These are phyloP conservation scores for Dermatemys mawii DNA, from an alignment of 2,113 vertebrate genomes.

Conservation along the genomic window DNA sequence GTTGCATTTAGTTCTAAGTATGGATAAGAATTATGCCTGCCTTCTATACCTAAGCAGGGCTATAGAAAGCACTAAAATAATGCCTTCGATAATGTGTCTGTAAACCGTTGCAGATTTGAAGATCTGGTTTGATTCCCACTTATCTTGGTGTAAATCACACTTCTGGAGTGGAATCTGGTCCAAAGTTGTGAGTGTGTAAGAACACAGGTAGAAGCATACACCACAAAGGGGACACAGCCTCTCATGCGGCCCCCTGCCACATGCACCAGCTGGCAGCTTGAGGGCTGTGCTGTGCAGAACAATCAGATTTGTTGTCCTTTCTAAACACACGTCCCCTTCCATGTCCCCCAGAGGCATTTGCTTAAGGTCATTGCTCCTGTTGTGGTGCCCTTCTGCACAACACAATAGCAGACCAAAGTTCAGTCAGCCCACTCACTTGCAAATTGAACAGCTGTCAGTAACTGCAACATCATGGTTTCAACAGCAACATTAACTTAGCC, in stretches of 20 bases:
- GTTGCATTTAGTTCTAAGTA: neutral
- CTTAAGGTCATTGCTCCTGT: neutral
- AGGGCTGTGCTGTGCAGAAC: neutral
- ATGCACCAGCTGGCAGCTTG: neutral
- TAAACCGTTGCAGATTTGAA: accelerated
- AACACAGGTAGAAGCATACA: neutral
- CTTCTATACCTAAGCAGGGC: neutral
- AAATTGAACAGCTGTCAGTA: accelerated
- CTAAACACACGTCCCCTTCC: neutral
- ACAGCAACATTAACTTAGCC: accelerated
- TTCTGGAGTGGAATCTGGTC: neutral
- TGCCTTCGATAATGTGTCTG: neutral
- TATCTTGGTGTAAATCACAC: neutral
- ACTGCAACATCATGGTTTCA: neutral
- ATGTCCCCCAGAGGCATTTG: accelerated
- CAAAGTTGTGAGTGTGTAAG: neutral
- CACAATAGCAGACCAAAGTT: accelerated
- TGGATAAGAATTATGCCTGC: neutral
- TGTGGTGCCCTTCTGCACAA: neutral
- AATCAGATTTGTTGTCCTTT: neutral
- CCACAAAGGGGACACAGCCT: neutral
- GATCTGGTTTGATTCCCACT: neutral
- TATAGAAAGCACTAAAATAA: neutral
- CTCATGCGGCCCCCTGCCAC: neutral
- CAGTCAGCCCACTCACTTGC: neutral